These are phyloP conservation scores for Acleris emargana DNA, from an alignment of 2,888 invertebrate genomes.

Conservation along the genomic window DNA sequence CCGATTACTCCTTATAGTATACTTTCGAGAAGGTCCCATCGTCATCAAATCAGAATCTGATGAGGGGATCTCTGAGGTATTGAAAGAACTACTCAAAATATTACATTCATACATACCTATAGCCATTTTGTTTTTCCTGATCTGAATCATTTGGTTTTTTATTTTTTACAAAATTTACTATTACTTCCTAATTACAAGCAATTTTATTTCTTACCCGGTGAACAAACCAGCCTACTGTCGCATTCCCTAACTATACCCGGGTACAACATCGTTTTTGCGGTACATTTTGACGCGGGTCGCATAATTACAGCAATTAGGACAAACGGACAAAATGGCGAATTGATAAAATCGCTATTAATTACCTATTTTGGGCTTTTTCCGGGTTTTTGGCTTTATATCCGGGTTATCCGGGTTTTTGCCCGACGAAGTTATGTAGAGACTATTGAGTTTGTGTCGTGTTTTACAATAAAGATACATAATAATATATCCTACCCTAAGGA, in stretches of 20 bases:
- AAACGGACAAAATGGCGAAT: slow-evolving; percentile 35
- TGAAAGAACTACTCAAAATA: too few relatives aligned
- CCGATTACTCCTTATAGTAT: too few relatives aligned
- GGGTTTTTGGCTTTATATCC: background rate
- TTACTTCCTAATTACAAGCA: too few relatives aligned
- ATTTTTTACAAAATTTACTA: too few relatives aligned
- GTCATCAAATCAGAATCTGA: too few relatives aligned
- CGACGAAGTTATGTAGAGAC: background rate
- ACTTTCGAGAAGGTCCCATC: too few relatives aligned
- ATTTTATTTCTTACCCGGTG: background rate
- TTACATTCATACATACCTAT: too few relatives aligned
- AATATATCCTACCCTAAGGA: too few relatives aligned
- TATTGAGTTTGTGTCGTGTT: background rate
- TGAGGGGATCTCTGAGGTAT: too few relatives aligned
- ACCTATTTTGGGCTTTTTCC: slow-evolving; percentile 20
- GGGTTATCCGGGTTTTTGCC: slow-evolving; percentile 12
- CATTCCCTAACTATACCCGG: background rate
- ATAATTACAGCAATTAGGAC: slow-evolving; percentile 37
- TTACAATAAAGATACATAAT: background rate
- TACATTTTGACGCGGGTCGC: slow-evolving; percentile 34
- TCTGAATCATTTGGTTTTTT: too few relatives aligned
- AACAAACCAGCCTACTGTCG: slow-evolving; percentile 5
- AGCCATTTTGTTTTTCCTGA: too few relatives aligned
- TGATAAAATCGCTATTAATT: slow-evolving; percentile 37
- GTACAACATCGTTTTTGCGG: slow-evolving; percentile 33